phyloP scores from a whole-genome alignment of 2,797 vertebrate genomes.

The Manis pentadactyla region DNA sequence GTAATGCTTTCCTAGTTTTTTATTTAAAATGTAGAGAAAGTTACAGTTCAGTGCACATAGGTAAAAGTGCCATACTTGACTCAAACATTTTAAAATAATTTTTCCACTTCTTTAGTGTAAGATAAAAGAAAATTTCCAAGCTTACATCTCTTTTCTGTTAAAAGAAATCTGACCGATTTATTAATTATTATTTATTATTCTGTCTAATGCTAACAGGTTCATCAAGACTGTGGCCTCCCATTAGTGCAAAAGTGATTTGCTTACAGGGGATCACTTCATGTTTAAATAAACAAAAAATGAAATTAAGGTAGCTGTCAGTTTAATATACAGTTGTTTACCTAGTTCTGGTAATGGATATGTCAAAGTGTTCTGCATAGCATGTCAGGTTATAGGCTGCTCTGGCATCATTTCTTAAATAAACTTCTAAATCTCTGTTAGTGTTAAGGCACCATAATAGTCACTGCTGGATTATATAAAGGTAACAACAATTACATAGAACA shows the following conservation, averaged over 20 bases:
- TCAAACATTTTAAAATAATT: neutral
- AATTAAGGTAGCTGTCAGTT: neutral
- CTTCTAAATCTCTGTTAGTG: slow-evolving; percentile 30
- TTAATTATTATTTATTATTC: slow-evolving; percentile 33
- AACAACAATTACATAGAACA: slow-evolving; percentile 54
- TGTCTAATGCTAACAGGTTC: neutral
- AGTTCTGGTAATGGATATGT: slow-evolving; percentile 43
- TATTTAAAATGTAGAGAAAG: slow-evolving; percentile 29
- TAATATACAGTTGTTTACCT: neutral
- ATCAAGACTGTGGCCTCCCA: neutral
- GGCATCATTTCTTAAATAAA: slow-evolving; percentile 53
- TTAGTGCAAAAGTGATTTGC: slow-evolving; percentile 5
- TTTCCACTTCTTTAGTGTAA: slow-evolving; percentile 34
- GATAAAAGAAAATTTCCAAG: slow-evolving; percentile 3
- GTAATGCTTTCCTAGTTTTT: slow-evolving; percentile 46
- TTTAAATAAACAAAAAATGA: slow-evolving; percentile 11
- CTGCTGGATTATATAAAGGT: neutral
- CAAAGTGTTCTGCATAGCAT: slow-evolving; percentile 48
- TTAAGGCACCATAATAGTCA: slow-evolving; percentile 72
- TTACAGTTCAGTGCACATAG: neutral
- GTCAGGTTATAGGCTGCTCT: slow-evolving; percentile 35
- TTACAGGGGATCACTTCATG: neutral
- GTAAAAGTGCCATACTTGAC: neutral
- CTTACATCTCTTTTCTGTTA: neutral
- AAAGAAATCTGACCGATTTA: neutral